These are phyloP conservation scores for Diorhabda elongata DNA, from an alignment of 1,140 invertebrate species.

Conservation along the genomic window DNA sequence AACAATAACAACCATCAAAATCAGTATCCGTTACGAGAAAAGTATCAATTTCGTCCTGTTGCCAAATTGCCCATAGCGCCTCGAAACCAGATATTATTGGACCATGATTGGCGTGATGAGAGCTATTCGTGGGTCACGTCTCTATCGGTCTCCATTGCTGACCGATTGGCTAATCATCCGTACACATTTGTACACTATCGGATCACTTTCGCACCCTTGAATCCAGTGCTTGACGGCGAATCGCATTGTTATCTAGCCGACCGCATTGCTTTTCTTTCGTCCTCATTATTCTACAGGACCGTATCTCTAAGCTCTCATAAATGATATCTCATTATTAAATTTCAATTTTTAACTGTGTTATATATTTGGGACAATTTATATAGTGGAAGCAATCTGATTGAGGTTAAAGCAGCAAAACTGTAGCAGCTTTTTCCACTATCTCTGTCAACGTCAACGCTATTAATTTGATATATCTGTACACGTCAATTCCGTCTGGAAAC, in stretches of 20 bases:
- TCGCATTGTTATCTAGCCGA: conserved; percentile 11
- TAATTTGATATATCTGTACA: too few relatives aligned
- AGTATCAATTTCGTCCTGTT: conserved; percentile 10
- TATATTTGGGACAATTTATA: too few relatives aligned
- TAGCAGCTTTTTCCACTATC: too few relatives aligned
- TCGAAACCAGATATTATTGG: conserved; percentile 11
- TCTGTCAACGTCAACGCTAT: too few relatives aligned
- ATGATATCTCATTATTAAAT: too few relatives aligned
- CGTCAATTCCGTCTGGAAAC: too few relatives aligned
- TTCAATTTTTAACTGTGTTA: too few relatives aligned
- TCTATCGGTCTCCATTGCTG: conserved; percentile 2
- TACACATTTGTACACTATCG: conserved; percentile 17
- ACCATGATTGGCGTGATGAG: conserved; percentile 10
- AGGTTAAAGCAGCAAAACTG: too few relatives aligned
- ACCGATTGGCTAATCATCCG: conserved; percentile 8
- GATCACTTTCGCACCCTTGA: conserved; percentile 14
- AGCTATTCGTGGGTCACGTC: conserved; percentile 14
- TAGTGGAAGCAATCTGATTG: too few relatives aligned
- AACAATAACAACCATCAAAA: neutral
- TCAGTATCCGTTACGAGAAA: neutral
- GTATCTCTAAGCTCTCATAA: too few relatives aligned
- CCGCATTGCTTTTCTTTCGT: conserved; percentile 3
- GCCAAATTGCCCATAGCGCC: conserved; percentile 8
- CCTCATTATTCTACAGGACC: neutral
- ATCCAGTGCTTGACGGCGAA: conserved; percentile 11